Base-by-base conservation (phyloP, 2,113 vertebrate genomes). In the Psittacara wagleri region DNA sequence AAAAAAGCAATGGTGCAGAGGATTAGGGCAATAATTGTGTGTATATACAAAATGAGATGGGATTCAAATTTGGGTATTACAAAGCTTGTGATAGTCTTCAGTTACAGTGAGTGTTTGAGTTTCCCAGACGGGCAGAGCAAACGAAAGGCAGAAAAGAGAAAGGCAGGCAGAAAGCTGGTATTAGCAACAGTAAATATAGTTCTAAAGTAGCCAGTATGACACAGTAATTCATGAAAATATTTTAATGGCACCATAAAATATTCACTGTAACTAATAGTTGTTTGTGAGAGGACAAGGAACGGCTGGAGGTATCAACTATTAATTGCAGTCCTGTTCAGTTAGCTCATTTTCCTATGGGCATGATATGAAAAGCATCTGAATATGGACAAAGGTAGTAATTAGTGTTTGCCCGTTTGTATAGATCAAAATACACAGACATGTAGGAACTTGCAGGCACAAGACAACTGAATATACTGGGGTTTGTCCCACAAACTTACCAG, bases 71-170 rank as follows among this genome's bases (percentile, higher is more conserved):
- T 35, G 7, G 28, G 7, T 19, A 37, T 43, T 13, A 13, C 8
- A 9, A 54, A 75, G 18, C 8, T 74, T 24, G 17, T 14, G 1
- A 7, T 7, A 43, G 20, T 68, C 63, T 80, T 57, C 25, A 33
- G 5, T 74, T 69, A 17, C 2, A 24, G 12, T 2, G 8, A 57
- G 44, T 4, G 16, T 27, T 35, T 43, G 49, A 69, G 11, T 78
- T 92, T 75, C 82, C 37, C 62, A 74, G 69, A 72, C 39, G 25
- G 29, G 28, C n/a, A 90, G 66, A 83, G 48, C 37, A 86, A 93
- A 59, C 1, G 13, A 23, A 82, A 75, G 24, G 29, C 49, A 92
- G 33, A 43, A 77, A 76, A 77, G 23, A 43, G 24, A 9, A 8
- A 64, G 27, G 52, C 19, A 73, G 14, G 64, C 44, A 83, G 35